Evolutionary conservation across 2,113 vertebrate genomes (phyloP), one percentile per base, ranked within the genome.

Genomic region (Megaleporinus macrocephalus): DNA sequence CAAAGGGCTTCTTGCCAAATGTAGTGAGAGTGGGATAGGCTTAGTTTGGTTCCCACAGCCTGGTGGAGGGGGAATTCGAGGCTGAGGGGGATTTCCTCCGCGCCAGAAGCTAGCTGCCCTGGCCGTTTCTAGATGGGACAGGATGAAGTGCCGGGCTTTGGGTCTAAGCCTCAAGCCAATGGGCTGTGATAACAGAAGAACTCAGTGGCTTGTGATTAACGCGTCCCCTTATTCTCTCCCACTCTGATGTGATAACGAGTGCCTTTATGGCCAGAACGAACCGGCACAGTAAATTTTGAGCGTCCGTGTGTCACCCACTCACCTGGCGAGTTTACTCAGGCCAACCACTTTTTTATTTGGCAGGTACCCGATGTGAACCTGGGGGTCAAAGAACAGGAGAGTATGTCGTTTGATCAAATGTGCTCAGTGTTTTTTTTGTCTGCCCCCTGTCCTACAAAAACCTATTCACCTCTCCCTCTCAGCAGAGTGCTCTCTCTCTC

Each of bases 341-440:
- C 92, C 93, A 82, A 92, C 92, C 76, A 92, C 93, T 90, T 94
- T 95, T 86, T 94, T 95, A 86, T 89, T 94, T 75, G 92, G 89
- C 77, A 95, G 88, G 62, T 95, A 94, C 36, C 91, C 95, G 36
- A 94, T 93, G 75, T 93, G 91, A 78, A 95, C 93, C 93, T 95
- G 85, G 30, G 84, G 49, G 85, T 84, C 24, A 84, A 63, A 65
- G 24, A 62, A 73, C 66, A 80, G 11, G 12, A 51, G 14, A 70
- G 18, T 55, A 24, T 44, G 63, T 20, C 65, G 83, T 18, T 7
- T 4, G 69, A 3, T 49, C 11, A 70, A 33, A 41, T 24, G 11
- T 26, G 55, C 9, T 41, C 47, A 69, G 14, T 62, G 49, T 55
- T 20, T 29, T 78, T 9, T 55, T 1, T 7, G 16, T 74, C 20